A percentile compares a stretch with the other conserved stretches of the same genome.
phyloP scores from a whole-genome alignment of 37 sponge, comb jelly and placozoan genomes.

The Diacarnus erythraeanus region DNA sequence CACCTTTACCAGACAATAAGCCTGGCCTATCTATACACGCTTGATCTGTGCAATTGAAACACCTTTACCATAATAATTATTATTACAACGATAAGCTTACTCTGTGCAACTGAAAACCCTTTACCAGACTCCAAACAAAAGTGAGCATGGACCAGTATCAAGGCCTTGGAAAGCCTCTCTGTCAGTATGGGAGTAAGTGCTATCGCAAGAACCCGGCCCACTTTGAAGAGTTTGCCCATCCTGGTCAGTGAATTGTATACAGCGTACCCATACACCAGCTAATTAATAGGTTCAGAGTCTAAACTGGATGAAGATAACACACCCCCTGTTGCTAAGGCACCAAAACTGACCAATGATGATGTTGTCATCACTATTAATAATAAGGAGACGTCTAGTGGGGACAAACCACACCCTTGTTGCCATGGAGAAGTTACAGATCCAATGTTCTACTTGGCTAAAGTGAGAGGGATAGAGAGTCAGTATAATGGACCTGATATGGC shows the following conservation, averaged over 20 bases:
- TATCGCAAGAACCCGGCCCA: constrained; percentile 85
- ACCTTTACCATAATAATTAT: neutral
- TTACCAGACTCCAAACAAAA: neutral
- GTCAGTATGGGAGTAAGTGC: constrained; percentile 82
- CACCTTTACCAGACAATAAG: neutral
- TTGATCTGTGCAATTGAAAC: neutral
- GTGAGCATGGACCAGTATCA: too few species aligned
- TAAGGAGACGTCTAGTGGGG: neutral
- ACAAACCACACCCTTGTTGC: neutral
- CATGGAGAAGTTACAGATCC: neutral
- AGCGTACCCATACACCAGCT: neutral
- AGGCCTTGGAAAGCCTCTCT: constrained; percentile 24
- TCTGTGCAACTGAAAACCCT: neutral
- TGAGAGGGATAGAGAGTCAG: constrained; percentile 36
- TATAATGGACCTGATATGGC: constrained; percentile 42
- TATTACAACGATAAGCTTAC: neutral
- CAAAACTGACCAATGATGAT: neutral
- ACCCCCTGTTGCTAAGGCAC: neutral
- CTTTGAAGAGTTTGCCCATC: constrained; percentile 62
- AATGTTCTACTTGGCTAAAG: constrained; percentile 60
- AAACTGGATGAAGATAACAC: neutral
- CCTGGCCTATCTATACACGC: neutral
- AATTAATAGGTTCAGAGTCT: neutral
- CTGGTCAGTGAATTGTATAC: constrained; percentile 24
- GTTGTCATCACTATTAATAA: neutral